A percentile compares a stretch with the other conserved stretches of the same genome.
Conservation (phyloP, 2,113 vertebrate species). For the Oryzias curvinotus region DNA sequence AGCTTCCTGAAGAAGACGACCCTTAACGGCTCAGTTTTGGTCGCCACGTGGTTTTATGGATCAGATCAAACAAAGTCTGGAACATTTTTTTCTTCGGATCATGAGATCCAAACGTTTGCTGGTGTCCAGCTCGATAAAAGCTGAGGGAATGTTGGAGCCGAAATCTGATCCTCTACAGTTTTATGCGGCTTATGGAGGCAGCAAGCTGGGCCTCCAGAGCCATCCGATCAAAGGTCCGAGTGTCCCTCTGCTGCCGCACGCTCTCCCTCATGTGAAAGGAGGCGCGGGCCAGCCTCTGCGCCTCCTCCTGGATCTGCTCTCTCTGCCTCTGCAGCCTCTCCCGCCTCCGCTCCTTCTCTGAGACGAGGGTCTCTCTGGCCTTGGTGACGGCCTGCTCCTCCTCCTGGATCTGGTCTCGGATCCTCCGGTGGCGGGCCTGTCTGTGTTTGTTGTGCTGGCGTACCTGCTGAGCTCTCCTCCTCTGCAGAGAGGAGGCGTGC, state of each 20-base stretch:
- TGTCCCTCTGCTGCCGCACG: slow-evolving; percentile 55
- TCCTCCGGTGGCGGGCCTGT: slow-evolving; percentile 60
- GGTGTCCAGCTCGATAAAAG: too few species aligned
- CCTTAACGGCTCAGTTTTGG: too few species aligned
- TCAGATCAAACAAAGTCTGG: too few species aligned
- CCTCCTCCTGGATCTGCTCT: slow-evolving; percentile 67
- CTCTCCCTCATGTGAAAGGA: slow-evolving; percentile 75
- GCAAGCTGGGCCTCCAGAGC: slow-evolving; percentile 65
- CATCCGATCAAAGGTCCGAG: slow-evolving; percentile 67
- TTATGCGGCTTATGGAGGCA: slow-evolving; percentile 51
- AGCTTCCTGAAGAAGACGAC: too few species aligned
- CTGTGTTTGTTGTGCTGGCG: slow-evolving; percentile 47
- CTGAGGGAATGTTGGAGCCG: not conserved
- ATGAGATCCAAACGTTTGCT: too few species aligned
- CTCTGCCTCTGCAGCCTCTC: slow-evolving; percentile 65
- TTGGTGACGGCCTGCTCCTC: slow-evolving; percentile 68
- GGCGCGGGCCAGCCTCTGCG: slow-evolving; percentile 59
- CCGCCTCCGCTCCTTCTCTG: slow-evolving; percentile 68
- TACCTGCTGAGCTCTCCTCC: slow-evolving; percentile 37
- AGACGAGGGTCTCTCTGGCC: slow-evolving; percentile 59
- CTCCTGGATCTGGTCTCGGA: slow-evolving; percentile 66
- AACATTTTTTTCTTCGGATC: too few species aligned
- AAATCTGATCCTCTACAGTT: slow-evolving; percentile 37
- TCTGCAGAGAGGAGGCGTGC: slow-evolving; percentile 17
- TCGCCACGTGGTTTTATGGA: too few species aligned